Conservation (phyloP, 2,113 vertebrate species). For the Pachypanchax playfairii region DNA sequence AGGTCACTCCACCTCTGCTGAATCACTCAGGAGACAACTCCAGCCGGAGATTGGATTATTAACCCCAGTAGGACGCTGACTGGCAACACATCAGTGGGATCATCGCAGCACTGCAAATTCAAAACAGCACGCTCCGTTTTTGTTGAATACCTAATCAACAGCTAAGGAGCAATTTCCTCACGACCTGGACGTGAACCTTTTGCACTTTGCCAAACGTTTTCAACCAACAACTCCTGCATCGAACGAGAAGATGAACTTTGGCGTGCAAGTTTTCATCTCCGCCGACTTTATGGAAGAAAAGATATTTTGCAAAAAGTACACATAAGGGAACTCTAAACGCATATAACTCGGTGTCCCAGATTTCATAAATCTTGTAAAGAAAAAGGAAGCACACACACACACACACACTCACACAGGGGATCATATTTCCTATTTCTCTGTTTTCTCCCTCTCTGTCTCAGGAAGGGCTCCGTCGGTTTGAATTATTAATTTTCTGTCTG, state of each 20-base stretch:
- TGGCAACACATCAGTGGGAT: conserved; percentile 20
- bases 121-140: conserved; percentile 28
- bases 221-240: neutral
- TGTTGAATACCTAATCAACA: neutral
- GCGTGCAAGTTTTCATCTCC: conserved; percentile 18
- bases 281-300: conserved; percentile 22
- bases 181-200: conserved; percentile 27
- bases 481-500: conserved; percentile 78
- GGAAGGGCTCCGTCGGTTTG: conserved; percentile 63
- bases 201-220: conserved; percentile 22
- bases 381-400: conserved; percentile 50
- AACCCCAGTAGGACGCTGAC: conserved; percentile 43
- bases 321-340: conserved; percentile 63
- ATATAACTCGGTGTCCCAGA: conserved; percentile 66
- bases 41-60: conserved; percentile 54
- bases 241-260: conserved; percentile 27
- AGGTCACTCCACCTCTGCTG: conserved; percentile 61
- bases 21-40: conserved; percentile 47
- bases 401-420: conserved; percentile 39
- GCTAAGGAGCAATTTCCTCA: conserved; percentile 14
- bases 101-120: conserved; percentile 40
- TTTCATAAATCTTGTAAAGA: conserved; percentile 66
- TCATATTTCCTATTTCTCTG: conserved; percentile 60
- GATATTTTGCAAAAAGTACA: conserved; percentile 47
- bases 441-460: conserved; percentile 53